A percentile compares a stretch with the other conserved stretches of the same genome.
phyloP scores from a whole-genome alignment of 2,113 vertebrate genomes.

The Etia nguti region DNA sequence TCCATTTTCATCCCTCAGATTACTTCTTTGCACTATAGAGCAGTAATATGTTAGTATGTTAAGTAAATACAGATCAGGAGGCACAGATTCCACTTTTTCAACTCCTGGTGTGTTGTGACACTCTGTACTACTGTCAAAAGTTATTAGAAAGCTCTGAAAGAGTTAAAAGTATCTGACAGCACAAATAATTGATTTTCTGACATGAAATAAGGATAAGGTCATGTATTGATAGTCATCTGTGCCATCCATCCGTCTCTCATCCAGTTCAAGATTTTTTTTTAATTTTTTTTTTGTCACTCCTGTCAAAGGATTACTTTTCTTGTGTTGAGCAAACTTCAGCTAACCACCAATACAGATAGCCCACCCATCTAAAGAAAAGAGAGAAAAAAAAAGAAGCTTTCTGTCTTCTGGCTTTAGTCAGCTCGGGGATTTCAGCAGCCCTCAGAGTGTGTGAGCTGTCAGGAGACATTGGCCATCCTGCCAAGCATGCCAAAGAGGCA shows the following conservation, averaged over 20 bases:
- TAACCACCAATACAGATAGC: neutral
- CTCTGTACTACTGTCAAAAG: neutral
- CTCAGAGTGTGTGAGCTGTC: neutral
- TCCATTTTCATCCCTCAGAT: neutral
- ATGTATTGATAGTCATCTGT: neutral
- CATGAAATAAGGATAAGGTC: neutral
- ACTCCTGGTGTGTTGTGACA: neutral
- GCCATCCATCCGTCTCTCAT: neutral
- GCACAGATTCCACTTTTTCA: neutral
- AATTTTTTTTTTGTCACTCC: too few relatives aligned
- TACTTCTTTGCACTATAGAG: neutral
- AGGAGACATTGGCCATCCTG: neutral
- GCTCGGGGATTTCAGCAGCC: neutral
- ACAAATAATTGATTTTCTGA: neutral
- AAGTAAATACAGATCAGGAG: fast-evolving
- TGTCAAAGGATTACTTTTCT: neutral
- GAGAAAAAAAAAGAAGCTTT: neutral
- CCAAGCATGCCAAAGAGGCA: neutral
- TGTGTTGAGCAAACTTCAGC: neutral
- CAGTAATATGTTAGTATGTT: neutral
- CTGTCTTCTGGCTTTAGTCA: neutral
- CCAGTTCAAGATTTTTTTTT: neutral
- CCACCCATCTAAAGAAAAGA: neutral
- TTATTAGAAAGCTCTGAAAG: neutral
- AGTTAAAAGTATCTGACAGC: neutral